A percentile compares a stretch with the other conserved stretches of the same genome.
Evolutionary conservation across 2,797 vertebrate species (phyloP).

Genomic region (Melanotaenia parkinsoni): DNA sequence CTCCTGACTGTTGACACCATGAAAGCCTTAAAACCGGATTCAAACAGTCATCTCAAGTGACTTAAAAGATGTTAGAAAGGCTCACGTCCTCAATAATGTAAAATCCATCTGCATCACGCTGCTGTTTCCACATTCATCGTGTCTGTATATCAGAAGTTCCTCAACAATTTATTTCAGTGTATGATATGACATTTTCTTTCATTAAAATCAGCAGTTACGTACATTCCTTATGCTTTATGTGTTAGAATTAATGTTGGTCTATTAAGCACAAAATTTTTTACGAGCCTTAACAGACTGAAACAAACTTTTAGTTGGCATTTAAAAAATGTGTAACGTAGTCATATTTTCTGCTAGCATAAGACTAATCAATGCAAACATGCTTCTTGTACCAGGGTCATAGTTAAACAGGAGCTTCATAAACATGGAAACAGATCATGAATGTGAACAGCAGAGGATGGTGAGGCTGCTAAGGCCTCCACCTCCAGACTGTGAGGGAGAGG

Average conservation of each 20-base stretch:
- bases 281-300: too few species aligned
- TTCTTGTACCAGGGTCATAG: not conserved
- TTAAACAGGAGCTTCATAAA: not conserved
- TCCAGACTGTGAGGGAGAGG: conserved; percentile 65
- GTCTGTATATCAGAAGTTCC: conserved; percentile 6
- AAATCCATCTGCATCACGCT: conserved; percentile 26
- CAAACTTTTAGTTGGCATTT: not conserved
- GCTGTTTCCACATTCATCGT: conserved; percentile 28
- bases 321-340: conserved; percentile 3
- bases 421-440: not conserved
- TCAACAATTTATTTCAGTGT: not conserved
- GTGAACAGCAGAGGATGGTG: conserved; percentile 6
- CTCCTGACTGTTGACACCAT: conserved; percentile 34
- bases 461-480: conserved; percentile 39
- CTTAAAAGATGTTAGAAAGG: conserved; percentile 15
- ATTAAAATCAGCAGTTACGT: not conserved
- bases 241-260: too few species aligned
- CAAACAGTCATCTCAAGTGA: conserved; percentile 21
- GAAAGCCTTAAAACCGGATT: conserved; percentile 41
- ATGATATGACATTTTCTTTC: not conserved
- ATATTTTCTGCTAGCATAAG: not conserved
- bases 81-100: conserved; percentile 54
- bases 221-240: not conserved
- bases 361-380: not conserved
- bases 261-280: not conserved